Base-by-base conservation (phyloP, 2,797 vertebrate species). In the Petrocephalus schoutedeni region DNA sequence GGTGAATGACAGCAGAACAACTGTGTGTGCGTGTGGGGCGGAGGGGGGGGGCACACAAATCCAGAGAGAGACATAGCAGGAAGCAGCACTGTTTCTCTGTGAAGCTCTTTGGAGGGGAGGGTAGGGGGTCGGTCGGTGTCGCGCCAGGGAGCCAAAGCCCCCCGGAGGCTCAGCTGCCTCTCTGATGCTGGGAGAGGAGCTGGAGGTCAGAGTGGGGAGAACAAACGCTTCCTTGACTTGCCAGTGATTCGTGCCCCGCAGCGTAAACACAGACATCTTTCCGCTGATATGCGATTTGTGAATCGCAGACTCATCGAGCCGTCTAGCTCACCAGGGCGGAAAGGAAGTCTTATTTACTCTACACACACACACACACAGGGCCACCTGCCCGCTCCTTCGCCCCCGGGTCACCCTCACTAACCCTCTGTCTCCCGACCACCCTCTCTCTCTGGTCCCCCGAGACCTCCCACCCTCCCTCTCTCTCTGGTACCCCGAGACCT, bases 231-330 rank as follows among this genome's bases (percentile, higher is more conserved):
- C 86, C 53, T 49, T 57, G 67, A 56, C 88, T 67, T 53, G 87
- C 88, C 88, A 85, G 67, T 89, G 82, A 80, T 86, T 87, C 1
- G 80, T 90, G 90, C 90, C 93, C 90, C 90, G 85, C 92, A 93
- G 91, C 87, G 88, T 91, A 92, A 93, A 94, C 91, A 93, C 90
- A 91, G 41, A 89, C 87, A 88, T 89, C 90, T 90, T 84, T 61
- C 49, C 87, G 86, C 88, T 67, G 80, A 64, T 85, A 85, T 80
- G 4, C 90, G 87, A 88, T 88, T 85, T 92, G 83, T 36, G 87
- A 86, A 45, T 28, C n/a, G 9, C 45, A 7, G 21, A 77, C 32
- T 28, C 21, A 67, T 58, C 10, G 53, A 64, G 53, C 41, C 21
- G 59, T n/a, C 14, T 9, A 16, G 41, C 7, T 51, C 49, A 36